phyloP scores from a whole-genome alignment of 2,113 vertebrate genomes.

The Odobenus rosmarus region DNA sequence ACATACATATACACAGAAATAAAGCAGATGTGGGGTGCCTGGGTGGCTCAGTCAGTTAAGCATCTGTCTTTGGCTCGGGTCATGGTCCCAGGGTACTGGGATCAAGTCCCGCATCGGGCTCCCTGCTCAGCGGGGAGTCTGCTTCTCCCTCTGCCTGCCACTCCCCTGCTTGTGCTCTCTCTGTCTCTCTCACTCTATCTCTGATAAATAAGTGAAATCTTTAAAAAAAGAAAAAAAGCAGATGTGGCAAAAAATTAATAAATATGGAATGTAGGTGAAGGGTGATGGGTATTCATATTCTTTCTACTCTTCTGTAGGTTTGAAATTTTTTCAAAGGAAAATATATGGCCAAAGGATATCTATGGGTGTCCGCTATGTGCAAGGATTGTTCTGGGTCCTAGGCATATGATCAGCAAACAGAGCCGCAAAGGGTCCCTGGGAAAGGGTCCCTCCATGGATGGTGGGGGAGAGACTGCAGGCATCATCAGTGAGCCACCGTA shows the following conservation, averaged over 20 bases:
- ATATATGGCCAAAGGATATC: not conserved
- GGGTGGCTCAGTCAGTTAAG: not conserved
- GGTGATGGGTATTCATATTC: not conserved
- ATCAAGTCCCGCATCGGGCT: not conserved
- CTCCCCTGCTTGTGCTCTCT: not conserved
- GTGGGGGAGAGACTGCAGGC: not conserved
- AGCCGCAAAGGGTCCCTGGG: not conserved
- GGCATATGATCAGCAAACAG: not conserved
- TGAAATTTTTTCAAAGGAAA: not conserved
- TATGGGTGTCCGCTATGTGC: too few species aligned
- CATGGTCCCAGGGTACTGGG: not conserved
- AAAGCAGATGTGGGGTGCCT: not conserved
- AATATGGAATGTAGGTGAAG: not conserved
- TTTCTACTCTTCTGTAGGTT: not conserved
- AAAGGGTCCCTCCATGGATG: too few species aligned
- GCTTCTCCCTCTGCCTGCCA: not conserved
- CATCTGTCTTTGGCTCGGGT: not conserved
- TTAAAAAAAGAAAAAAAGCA: not conserved
- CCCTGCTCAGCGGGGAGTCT: not conserved
- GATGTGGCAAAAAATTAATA: not conserved
- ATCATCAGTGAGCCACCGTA: rapidly evolving
- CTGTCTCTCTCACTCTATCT: not conserved
- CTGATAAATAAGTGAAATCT: not conserved
- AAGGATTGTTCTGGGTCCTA: not conserved
- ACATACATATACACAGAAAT: not conserved